Conservation (phyloP, 2,888 invertebrate species). For the Anthophora plumipes region DNA sequence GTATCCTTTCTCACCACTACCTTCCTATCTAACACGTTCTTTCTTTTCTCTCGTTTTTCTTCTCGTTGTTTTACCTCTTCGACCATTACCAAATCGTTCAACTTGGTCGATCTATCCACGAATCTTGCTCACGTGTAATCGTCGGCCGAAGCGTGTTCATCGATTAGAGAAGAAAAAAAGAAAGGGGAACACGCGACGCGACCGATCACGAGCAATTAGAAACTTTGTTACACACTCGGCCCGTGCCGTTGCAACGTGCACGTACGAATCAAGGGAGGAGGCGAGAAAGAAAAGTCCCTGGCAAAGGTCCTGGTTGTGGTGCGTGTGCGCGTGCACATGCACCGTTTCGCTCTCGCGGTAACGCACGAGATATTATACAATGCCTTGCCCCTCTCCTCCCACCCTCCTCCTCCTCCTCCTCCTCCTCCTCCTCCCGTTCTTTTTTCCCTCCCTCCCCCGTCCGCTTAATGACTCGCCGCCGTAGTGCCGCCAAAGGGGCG, state of each 20-base stretch:
- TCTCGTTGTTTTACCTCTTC: no score
- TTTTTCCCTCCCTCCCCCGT: conserved; percentile 27
- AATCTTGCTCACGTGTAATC: background rate
- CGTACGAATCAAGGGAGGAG: background rate
- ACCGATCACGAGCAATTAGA: conserved; percentile 25
- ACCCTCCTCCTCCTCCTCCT: no score
- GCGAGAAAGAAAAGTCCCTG: background rate
- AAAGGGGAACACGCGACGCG: background rate
- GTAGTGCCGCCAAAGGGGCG: conserved; percentile 81
- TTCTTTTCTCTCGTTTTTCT: no score
- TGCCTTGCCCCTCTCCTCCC: conserved; percentile 62
- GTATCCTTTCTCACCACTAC: no score
- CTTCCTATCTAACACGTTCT: no score
- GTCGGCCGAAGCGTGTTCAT: background rate
- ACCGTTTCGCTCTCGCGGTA: conserved; percentile 69
- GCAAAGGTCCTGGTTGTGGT: background rate
- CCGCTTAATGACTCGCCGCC: conserved; percentile 80
- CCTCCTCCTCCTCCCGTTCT: no score
- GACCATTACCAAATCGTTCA: no score
- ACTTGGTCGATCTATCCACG: background rate
- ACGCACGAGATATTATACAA: conserved; percentile 80
- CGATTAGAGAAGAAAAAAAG: conserved; percentile 13
- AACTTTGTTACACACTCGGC: conserved; percentile 51
- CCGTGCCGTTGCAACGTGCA: conserved; percentile 43
- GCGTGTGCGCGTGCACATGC: conserved; percentile 46